These are phyloP conservation scores for Pocillopora grandis DNA, from an alignment of 92 coral and sea anemone genomes.

Conservation along the genomic window DNA sequence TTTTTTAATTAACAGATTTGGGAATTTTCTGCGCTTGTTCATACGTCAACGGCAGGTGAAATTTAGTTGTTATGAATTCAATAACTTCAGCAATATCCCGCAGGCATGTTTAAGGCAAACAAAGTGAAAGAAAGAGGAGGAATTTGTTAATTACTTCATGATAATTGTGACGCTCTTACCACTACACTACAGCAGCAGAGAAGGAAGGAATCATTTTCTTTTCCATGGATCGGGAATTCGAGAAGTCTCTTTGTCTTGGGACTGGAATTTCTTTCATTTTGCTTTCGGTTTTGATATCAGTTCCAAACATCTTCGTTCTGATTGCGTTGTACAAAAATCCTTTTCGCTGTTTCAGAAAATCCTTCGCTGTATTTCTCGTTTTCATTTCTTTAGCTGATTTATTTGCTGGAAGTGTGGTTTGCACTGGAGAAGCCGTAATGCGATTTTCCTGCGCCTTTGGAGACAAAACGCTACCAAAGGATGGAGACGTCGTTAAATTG, in stretches of 20 bases:
- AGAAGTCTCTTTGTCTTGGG: not conserved
- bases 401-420: slow-evolving; percentile 5
- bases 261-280: not conserved
- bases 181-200: too few relatives aligned
- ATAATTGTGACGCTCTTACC: too few relatives aligned
- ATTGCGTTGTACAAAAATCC: slow-evolving; percentile 9
- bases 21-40: too few relatives aligned
- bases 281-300: not conserved
- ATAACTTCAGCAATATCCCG: too few relatives aligned
- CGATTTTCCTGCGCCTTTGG: slow-evolving; percentile 20
- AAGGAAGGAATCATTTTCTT: too few relatives aligned
- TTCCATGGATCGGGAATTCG: too few relatives aligned
- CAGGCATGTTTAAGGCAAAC: too few relatives aligned
- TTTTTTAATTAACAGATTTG: too few relatives aligned
- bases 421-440: not conserved
- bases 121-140: too few relatives aligned
- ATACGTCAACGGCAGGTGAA: too few relatives aligned
- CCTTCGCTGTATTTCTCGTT: not conserved
- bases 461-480: not conserved
- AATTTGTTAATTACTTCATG: too few relatives aligned
- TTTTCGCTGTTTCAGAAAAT: slow-evolving; percentile 18
- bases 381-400: not conserved
- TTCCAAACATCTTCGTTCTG: slow-evolving; percentile 8
- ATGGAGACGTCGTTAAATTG: not conserved
- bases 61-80: too few relatives aligned